Conservation (phyloP, 2,797 vertebrate species). For the Enteromius thamalakanensis region DNA sequence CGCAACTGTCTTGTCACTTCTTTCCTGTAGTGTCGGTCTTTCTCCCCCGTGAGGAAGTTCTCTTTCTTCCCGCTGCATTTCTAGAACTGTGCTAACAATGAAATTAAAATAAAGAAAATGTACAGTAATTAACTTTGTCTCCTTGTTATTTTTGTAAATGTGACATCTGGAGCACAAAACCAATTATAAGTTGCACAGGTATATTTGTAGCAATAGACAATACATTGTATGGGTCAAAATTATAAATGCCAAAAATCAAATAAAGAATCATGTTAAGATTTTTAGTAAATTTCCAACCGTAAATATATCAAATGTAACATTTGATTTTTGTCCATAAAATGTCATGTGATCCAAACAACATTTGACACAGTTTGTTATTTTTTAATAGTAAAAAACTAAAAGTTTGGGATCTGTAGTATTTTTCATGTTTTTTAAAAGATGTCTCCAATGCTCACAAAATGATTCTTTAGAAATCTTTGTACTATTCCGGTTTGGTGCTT, state of each 20-base stretch:
- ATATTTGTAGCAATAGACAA: background rate
- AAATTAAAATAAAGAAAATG: constrained; percentile 84
- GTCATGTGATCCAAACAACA: background rate
- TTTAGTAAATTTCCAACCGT: background rate
- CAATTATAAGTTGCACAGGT: background rate
- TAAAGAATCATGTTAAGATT: background rate
- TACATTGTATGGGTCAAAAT: background rate
- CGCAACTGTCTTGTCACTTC: constrained; percentile 73
- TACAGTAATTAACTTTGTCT: constrained; percentile 82
- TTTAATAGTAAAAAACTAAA: background rate
- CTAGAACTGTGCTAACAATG: constrained; percentile 96
- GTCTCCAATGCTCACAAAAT: too few relatives aligned
- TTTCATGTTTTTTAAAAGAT: background rate
- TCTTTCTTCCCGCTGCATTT: constrained; percentile 93
- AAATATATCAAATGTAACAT: background rate
- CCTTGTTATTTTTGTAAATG: background rate
- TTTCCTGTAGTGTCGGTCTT: constrained; percentile 74
- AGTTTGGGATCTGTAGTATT: too few relatives aligned
- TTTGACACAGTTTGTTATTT: background rate
- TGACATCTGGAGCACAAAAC: background rate
- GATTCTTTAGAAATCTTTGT: background rate
- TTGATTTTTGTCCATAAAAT: background rate
- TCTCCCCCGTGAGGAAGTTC: constrained; percentile 79
- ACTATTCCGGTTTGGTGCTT: background rate
- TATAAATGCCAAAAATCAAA: background rate